Evolutionary conservation across 2,888 invertebrate species (phyloP).

Genomic region (Blastobasis adustella): DNA sequence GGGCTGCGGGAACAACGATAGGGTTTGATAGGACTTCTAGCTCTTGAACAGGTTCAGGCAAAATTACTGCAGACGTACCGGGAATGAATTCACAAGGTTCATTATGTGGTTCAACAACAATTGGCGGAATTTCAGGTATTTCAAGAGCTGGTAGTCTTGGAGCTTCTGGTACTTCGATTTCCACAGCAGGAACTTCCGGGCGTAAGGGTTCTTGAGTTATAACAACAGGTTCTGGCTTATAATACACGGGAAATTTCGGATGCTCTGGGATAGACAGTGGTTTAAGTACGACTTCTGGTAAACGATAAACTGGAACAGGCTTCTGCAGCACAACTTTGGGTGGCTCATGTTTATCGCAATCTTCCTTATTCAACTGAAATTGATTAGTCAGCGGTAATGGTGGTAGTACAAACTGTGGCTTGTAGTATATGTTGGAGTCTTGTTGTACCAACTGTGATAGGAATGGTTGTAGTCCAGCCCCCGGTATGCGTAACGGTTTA

Average conservation of each 20-base stretch:
- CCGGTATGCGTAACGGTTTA: neutral
- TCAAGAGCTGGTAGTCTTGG: slow-evolving; percentile 7
- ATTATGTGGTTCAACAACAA: too few species aligned
- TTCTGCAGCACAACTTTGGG: neutral
- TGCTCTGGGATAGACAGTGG: too few species aligned
- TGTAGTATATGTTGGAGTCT: slow-evolving; percentile 36
- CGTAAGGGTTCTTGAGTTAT: too few species aligned
- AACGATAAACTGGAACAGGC: neutral
- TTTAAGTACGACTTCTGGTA: too few species aligned
- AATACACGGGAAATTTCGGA: too few species aligned
- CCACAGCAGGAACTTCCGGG: too few species aligned
- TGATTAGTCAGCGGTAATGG: neutral
- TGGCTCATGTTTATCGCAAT: neutral
- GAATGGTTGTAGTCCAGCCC: slow-evolving; percentile 15
- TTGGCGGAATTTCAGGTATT: neutral
- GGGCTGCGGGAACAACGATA: neutral
- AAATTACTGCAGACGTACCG: too few species aligned
- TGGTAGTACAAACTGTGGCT: slow-evolving; percentile 26
- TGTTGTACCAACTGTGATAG: slow-evolving; percentile 27
- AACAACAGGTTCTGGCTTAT: too few species aligned
- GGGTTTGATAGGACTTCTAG: neutral
- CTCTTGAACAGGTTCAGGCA: neutral
- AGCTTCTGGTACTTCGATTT: slow-evolving; percentile 3
- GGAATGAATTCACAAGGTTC: too few species aligned
- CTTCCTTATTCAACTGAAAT: neutral